These are phyloP conservation scores for Gerosis bhagava DNA, from an alignment of 2,888 invertebrate species.

Conservation along the genomic window DNA sequence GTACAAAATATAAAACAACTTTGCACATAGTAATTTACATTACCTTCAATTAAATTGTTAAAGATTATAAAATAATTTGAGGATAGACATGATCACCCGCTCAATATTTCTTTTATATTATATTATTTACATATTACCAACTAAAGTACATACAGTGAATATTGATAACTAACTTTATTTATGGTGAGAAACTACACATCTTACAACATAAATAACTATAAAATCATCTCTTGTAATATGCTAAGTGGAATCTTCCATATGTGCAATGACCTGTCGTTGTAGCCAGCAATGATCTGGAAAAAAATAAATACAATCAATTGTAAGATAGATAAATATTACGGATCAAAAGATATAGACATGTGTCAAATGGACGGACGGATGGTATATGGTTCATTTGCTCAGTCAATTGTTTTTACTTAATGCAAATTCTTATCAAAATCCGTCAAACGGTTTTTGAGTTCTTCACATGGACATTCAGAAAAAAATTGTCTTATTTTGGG, in stretches of 20 bases:
- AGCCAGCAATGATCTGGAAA: constrained; percentile 85
- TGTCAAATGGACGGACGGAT: too few species aligned
- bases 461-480: too few species aligned
- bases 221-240: constrained; percentile 74
- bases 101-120: constrained; percentile 7
- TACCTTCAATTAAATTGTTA: neutral
- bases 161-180: constrained; percentile 5
- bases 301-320: constrained; percentile 35
- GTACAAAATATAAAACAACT: constrained; percentile 18
- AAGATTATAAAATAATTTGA: constrained; percentile 4
- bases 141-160: neutral
- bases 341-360: too few species aligned
- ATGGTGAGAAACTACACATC: constrained; percentile 39
- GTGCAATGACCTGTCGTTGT: constrained; percentile 85
- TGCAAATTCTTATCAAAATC: too few species aligned
- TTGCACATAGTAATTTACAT: constrained; percentile 9
- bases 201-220: constrained; percentile 47
- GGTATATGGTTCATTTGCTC: too few species aligned
- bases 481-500: too few species aligned
- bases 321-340: too few species aligned
- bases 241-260: constrained; percentile 84
- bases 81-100: constrained; percentile 12
- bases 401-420: too few species aligned
- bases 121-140: constrained; percentile 11
- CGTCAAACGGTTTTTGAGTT: too few species aligned